Percentiles rank a stretch among this genome's conserved stretches.
phyloP scores from a whole-genome alignment of 2,888 invertebrate genomes.

The Palloptera scutellata region DNA sequence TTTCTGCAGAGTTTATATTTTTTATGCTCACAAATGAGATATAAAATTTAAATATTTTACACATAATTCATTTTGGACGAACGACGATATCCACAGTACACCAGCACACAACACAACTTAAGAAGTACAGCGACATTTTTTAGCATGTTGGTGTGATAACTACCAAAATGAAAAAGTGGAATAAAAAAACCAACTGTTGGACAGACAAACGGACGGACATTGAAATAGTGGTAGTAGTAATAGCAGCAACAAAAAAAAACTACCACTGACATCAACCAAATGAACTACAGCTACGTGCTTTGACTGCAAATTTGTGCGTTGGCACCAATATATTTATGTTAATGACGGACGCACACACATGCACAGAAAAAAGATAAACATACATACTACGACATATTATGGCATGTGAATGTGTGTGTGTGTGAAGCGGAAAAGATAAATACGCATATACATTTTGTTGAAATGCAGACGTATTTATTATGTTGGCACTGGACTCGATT shows the following conservation, averaged over 20 bases:
- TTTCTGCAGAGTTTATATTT: not conserved
- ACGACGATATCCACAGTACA: not conserved
- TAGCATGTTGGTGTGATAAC: not conserved
- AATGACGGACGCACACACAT: not conserved
- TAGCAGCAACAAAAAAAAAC: not conserved
- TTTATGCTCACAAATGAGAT: conserved; percentile 6
- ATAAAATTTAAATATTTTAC: conserved; percentile 11
- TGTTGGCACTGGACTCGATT: not conserved
- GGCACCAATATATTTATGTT: not conserved
- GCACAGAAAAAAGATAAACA: not conserved
- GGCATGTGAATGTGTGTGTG: not conserved
- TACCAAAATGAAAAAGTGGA: conserved; percentile 1
- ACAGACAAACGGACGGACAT: not conserved
- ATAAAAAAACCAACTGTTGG: not conserved
- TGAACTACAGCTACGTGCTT: not conserved
- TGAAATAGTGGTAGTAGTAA: no score
- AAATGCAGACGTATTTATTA: conserved; percentile 1
- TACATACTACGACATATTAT: not conserved
- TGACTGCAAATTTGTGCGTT: not conserved
- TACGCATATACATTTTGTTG: not conserved
- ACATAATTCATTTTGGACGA: conserved; percentile 10
- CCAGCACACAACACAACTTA: not conserved
- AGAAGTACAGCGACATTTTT: not conserved
- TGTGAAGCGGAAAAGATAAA: not conserved
- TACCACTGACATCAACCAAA: not conserved